phyloP scores from a whole-genome alignment of 1,140 invertebrate genomes.

The Zaprionus capensis region DNA sequence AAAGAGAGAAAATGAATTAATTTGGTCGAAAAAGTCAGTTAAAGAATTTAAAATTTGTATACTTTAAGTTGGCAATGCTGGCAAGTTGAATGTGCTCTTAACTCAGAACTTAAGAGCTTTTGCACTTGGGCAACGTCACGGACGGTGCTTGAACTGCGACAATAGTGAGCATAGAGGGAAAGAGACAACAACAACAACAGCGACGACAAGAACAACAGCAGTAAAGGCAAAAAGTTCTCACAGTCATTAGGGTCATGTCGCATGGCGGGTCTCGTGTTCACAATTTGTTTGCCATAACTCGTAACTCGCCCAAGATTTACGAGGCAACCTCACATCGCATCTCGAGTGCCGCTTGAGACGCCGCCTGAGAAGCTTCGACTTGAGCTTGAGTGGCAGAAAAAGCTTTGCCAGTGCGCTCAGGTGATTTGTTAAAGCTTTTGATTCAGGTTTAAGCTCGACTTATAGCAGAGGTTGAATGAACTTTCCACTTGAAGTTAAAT shows the following conservation, averaged over 20 bases:
- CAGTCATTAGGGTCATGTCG: conserved; percentile 70
- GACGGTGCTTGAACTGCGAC: neutral
- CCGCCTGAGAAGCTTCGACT: conserved; percentile 34
- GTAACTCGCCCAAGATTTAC: conserved; percentile 27
- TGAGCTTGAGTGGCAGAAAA: conserved; percentile 56
- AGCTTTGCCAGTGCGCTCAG: conserved; percentile 30
- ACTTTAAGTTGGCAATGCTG: conserved; percentile 49
- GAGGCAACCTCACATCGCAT: conserved; percentile 23
- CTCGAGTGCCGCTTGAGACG: conserved; percentile 68
- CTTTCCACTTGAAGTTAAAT: conserved; percentile 11
- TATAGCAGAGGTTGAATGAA: conserved; percentile 59
- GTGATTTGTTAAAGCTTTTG: conserved; percentile 21
- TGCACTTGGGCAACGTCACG: conserved; percentile 14
- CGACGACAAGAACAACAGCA: conserved; percentile 33
- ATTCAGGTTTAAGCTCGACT: conserved; percentile 46
- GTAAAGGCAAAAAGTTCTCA: conserved; percentile 64
- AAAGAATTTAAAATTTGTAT: conserved; percentile 39
- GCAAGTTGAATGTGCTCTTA: conserved; percentile 50
- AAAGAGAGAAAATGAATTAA: conserved; percentile 6
- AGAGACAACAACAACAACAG: conserved; percentile 12
- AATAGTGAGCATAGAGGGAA: conserved; percentile 14
- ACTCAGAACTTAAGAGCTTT: conserved; percentile 43
- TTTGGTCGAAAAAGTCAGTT: conserved; percentile 27
- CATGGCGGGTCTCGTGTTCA: conserved; percentile 68
- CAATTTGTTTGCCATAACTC: conserved; percentile 64